Percentiles rank a stretch among this genome's conserved stretches.
Evolutionary conservation across 2,888 invertebrate species (phyloP).

Genomic region (Drosophila atripex): DNA sequence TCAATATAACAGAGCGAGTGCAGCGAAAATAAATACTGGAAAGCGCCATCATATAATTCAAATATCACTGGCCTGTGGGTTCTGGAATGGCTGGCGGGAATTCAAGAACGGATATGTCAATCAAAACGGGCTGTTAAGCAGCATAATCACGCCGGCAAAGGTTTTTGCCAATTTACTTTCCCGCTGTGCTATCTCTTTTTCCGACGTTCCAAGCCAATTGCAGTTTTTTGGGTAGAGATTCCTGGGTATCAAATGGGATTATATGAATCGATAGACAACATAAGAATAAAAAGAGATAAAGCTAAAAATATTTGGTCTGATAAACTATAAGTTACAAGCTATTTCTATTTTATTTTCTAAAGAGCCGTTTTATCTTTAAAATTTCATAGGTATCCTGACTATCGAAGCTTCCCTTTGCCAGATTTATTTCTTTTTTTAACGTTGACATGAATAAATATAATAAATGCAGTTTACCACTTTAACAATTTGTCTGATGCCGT

Average conservation of each 20-base stretch:
- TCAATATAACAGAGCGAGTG: conserved; percentile 27
- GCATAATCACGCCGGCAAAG: conserved; percentile 49
- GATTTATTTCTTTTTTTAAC: conserved; percentile 11
- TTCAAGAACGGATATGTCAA: conserved; percentile 55
- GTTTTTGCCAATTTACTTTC: conserved; percentile 25
- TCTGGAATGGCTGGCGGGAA: conserved; percentile 25
- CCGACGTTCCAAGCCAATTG: conserved; percentile 28
- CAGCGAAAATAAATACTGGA: conserved; percentile 3
- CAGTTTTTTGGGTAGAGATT: conserved; percentile 19
- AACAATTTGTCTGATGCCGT: conserved; percentile 50
- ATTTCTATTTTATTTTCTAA: no score
- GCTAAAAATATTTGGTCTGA: no score
- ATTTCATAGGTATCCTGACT: conserved; percentile 1
- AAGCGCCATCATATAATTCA: background rate
- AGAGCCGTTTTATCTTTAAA: no score
- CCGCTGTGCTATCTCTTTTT: background rate
- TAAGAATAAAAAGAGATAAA: background rate
- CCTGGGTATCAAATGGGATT: background rate
- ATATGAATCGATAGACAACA: background rate
- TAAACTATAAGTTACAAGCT: background rate
- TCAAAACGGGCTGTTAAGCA: conserved; percentile 58
- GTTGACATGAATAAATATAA: conserved; percentile 55
- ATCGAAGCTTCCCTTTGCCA: background rate
- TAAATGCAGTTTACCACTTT: conserved; percentile 58
- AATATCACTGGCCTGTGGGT: background rate